Conservation (phyloP, 2,797 vertebrate species). For the Syngnathus rostellatus region DNA sequence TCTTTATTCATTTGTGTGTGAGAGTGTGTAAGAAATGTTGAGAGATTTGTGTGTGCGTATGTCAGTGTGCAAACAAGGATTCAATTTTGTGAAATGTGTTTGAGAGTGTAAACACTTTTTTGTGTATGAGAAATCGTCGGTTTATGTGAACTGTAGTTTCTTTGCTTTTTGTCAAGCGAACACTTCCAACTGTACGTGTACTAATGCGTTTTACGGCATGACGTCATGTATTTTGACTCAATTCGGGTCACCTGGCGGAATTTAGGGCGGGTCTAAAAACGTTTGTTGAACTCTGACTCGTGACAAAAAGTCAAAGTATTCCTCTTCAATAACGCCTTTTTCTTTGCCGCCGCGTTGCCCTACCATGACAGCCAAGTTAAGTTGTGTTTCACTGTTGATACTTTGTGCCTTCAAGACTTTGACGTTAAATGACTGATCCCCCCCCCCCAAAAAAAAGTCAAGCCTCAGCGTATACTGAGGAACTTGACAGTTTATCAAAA, state of each 20-base stretch:
- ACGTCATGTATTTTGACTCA: not conserved
- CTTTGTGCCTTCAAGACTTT: constrained; percentile 1
- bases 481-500: constrained; percentile 44
- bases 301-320: not conserved
- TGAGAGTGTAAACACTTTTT: too few species aligned
- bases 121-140: not conserved
- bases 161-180: not conserved
- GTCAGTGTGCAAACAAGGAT: not conserved
- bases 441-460: not conserved
- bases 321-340: not conserved
- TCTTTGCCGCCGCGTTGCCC: not conserved
- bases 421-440: not conserved
- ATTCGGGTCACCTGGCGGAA: not conserved
- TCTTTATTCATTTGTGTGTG: not conserved
- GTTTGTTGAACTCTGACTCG: constrained; percentile 1
- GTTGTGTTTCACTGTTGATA: not conserved
- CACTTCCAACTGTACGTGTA: not conserved
- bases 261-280: not conserved
- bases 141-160: too few species aligned
- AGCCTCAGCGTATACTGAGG: not conserved
- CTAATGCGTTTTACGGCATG: not conserved
- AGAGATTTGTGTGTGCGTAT: too few species aligned
- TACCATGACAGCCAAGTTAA: not conserved
- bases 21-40: too few species aligned
- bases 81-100: too few species aligned